A percentile compares a stretch with the other conserved stretches of the same genome.
phyloP scores from a whole-genome alignment of 2,113 vertebrate species.

The Shinisaurus crocodilurus region DNA sequence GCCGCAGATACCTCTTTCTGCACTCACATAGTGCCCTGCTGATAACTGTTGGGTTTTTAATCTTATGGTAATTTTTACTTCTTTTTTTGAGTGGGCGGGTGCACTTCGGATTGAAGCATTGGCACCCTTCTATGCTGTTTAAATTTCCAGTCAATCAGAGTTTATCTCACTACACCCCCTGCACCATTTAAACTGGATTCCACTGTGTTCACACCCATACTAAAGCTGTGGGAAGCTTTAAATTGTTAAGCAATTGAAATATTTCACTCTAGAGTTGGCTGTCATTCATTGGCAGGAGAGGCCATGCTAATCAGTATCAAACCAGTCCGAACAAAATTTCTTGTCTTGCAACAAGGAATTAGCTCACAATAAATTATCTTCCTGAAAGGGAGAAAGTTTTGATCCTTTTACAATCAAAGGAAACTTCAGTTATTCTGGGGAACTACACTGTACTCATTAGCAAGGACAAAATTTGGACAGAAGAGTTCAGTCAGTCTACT shows the following conservation, averaged over 20 bases:
- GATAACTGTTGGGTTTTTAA: too few species aligned
- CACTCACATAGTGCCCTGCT: too few species aligned
- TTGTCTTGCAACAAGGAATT: slow-evolving; percentile 31
- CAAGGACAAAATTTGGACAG: background rate
- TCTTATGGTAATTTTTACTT: too few species aligned
- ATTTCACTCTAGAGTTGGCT: background rate
- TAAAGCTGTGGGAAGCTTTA: slow-evolving; percentile 43
- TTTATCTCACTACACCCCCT: background rate
- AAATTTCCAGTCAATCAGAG: background rate
- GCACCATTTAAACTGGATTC: background rate
- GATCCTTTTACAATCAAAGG: background rate
- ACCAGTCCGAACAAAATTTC: slow-evolving; percentile 43
- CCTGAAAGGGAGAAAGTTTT: background rate
- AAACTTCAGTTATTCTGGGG: background rate
- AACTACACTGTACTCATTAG: background rate
- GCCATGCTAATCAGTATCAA: background rate
- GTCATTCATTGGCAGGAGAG: background rate
- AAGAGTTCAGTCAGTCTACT: background rate
- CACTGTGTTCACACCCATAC: background rate
- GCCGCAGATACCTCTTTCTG: too few species aligned
- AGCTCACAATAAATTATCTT: slow-evolving; percentile 50
- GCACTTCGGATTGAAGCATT: too few species aligned
- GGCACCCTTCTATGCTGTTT: too few species aligned
- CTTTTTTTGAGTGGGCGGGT: too few species aligned
- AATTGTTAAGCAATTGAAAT: slow-evolving; percentile 2